phyloP scores from a whole-genome alignment of 1,140 invertebrate species.

The Drosophila punjabiensis region DNA sequence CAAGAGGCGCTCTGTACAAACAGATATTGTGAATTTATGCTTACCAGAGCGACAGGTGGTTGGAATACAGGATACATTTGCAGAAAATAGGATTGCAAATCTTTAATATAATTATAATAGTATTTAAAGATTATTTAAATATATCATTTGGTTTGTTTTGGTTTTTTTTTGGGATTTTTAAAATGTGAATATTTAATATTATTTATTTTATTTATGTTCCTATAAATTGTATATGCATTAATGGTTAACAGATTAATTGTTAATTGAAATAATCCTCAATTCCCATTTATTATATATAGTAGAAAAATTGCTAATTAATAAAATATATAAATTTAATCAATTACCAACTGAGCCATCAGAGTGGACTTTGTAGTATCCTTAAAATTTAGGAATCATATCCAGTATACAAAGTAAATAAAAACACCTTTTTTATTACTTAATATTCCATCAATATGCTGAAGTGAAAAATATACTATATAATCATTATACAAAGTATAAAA shows the following conservation, averaged over 20 bases:
- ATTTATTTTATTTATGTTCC: no score
- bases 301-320: no score
- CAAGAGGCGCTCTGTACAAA: neutral
- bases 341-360: rapidly evolving
- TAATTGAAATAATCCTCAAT: no score
- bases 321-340: no score
- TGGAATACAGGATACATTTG: conserved; percentile 2
- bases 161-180: neutral
- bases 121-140: neutral
- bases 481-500: no score
- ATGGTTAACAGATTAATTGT: no score
- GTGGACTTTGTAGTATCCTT: neutral
- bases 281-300: no score
- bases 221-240: no score
- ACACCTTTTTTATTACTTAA: no score
- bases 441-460: neutral
- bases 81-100: neutral
- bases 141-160: neutral
- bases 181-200: neutral
- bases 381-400: neutral
- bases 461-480: no score
- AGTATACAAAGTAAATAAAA: no score
- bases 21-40: conserved; percentile 17
- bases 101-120: no score
- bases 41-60: conserved; percentile 20